Evolutionary conservation across 2,888 invertebrate genomes (phyloP), one percentile per base, ranked within the genome.

Genomic region (Ophioninae sp.): DNA sequence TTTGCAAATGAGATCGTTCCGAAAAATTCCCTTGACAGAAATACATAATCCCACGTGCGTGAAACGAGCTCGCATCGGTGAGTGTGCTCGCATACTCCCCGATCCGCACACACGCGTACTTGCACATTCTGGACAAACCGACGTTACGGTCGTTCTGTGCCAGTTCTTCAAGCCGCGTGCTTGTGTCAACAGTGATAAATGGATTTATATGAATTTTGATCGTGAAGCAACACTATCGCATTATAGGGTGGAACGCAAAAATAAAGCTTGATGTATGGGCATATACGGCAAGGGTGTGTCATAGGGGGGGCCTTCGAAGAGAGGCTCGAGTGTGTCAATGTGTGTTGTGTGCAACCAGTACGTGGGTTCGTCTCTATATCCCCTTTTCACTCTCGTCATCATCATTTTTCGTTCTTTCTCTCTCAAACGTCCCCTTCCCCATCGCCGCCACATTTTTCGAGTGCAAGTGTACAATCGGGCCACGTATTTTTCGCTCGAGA

Each of bases 191-290:
- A 87, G 79, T 89, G 90, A 89, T 89, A 89, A 89, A 90, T 90
- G 89, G 87, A 90, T 90, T 90, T 90, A 89, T 88, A 88, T 88
- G 89, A 90, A 89, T 90, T 90, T 88, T 86, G 86, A 86, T 89
- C 87, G 86, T 87, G 88, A 88, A 89, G 88, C 89, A 89, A 86
- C 85, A 85, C 85, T 84, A 84, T 86, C 87, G 86, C 86, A 86
- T 88, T 88, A 89, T 87, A 85, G 84, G 81, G 80, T 83, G 84
- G 85, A 86, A 88, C 87, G 20, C 87, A 89, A 89, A 87, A 87
- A 86, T 86, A 88, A 87, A 87, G 82, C 85, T 79, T 87, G 87
- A 89, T 86, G 83, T 84, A 88, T 87, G 77, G 85, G 80, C 72
- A 74, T 74, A 23, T 59, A 72, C 68, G 78, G 77, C 82, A 86